Evolutionary conservation across 2,113 vertebrate genomes (phyloP), one percentile per base, ranked within the genome.

Genomic region (Aegotheles bennettii): DNA sequence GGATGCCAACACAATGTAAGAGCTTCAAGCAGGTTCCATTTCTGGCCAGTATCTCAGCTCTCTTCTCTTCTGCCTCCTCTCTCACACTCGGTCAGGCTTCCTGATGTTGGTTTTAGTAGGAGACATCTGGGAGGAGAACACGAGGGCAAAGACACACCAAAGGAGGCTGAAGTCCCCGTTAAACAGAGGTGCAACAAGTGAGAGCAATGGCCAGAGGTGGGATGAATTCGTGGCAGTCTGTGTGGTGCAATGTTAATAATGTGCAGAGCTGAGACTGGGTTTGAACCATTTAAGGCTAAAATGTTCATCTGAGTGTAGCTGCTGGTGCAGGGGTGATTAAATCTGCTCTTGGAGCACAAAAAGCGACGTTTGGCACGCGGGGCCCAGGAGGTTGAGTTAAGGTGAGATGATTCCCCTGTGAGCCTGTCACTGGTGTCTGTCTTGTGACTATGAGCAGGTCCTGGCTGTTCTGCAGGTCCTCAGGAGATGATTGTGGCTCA

Each of bases 201-300:
- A 5, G 15, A 35, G 42, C 48, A 12, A 8, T 13, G 60, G 17
- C 59, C n/a, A 40, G 59, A 67, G 67, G 74, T 40, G 61, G 48
- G 38, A 5, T 59, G 40, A 42, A 24, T 54, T 68, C 23, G 2
- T 26, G 47, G 57, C 45, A 40, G 68, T 31, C 51, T 45, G 47
- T 54, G 82, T 68, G 78, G 53, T 91, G 82, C 40, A 80, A 47
- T 86, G 61, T 91, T 91, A 67, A 68, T 80, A 26, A 28, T 7
- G 50, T 57, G 60, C 61, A 53, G 82, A 23, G n/a, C 76, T 81
- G 54, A 61, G 53, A 7, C 53, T 16, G n/a, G 11, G 13, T 80
- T 80, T 80, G 60, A 81, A 61, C 40, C 31, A 43, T 74, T 54
- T 86, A 68, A 80, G 17, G 42, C 35, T 73, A 11, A 74, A 75